A percentile compares a stretch with the other conserved stretches of the same genome.
Evolutionary conservation across 2,113 vertebrate species (phyloP).

Genomic region (Plecotus auritus): DNA sequence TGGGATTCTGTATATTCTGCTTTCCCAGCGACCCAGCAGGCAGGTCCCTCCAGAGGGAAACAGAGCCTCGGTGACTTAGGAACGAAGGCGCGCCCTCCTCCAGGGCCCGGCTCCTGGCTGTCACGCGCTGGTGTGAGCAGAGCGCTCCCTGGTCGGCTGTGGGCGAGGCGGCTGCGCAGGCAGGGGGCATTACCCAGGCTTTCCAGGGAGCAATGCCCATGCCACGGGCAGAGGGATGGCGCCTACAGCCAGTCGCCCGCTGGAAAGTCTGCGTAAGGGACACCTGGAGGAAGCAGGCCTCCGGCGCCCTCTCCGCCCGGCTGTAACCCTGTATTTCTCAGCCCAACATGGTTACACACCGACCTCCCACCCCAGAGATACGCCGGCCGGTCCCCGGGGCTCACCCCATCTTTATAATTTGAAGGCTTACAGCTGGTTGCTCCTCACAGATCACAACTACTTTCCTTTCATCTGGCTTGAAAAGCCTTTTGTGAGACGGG

Average conservation of each 20-base stretch:
- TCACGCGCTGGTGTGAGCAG: not conserved
- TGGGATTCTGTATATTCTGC: not conserved
- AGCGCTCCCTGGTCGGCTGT: not conserved
- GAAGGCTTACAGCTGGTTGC: not conserved
- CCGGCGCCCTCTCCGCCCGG: not conserved
- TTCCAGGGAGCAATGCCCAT: slow-evolving; percentile 48
- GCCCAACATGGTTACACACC: accelerated
- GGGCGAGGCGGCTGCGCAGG: not conserved
- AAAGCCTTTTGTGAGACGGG: slow-evolving; percentile 34
- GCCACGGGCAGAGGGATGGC: slow-evolving; percentile 28
- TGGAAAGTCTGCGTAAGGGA: slow-evolving; percentile 60
- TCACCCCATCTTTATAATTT: accelerated
- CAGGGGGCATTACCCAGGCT: slow-evolving; percentile 21
- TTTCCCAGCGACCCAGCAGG: not conserved
- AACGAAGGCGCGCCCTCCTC: not conserved
- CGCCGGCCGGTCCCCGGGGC: accelerated
- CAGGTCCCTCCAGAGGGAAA: not conserved
- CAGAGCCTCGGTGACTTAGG: not conserved
- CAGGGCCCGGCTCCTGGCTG: not conserved
- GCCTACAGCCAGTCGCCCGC: slow-evolving; percentile 41
- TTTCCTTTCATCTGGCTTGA: not conserved
- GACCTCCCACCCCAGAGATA: not conserved
- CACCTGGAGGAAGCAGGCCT: slow-evolving; percentile 34
- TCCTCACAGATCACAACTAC: not conserved
- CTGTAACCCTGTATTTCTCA: not conserved